Percentiles rank a stretch among this genome's conserved stretches.
These are phyloP conservation scores for Corvus moneduloides DNA, from an alignment of 2,113 vertebrate species.

Conservation along the genomic window DNA sequence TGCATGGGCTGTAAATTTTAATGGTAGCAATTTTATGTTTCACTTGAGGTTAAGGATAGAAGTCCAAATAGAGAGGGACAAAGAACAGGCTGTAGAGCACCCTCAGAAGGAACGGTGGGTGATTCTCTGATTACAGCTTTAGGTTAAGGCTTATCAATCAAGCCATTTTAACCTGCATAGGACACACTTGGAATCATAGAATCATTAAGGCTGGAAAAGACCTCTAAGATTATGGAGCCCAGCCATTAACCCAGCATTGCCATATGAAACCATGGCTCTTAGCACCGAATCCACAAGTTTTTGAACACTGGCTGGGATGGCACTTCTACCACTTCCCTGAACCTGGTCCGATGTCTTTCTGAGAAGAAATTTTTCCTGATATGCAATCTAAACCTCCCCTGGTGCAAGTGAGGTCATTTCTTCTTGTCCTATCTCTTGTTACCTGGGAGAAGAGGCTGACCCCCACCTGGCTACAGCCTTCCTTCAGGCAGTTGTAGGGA, in stretches of 20 bases:
- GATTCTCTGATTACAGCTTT: not conserved
- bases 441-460: accelerated
- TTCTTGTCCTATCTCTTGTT: not conserved
- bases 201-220: not conserved
- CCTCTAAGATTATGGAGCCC: not conserved
- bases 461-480: accelerated
- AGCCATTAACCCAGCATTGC: not conserved
- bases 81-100: not conserved
- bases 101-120: not conserved
- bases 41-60: not conserved
- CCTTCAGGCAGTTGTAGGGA: accelerated
- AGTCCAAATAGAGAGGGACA: not conserved
- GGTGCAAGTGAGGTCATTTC: not conserved
- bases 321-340: not conserved
- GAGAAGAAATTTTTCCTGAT: not conserved
- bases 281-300: not conserved
- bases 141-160: not conserved
- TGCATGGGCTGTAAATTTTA: not conserved
- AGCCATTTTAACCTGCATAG: not conserved
- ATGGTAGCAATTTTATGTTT: not conserved
- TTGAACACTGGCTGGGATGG: not conserved
- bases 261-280: not conserved
- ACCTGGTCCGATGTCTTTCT: too few relatives aligned
- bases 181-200: not conserved
- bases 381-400: not conserved